Base-by-base conservation (phyloP, 2,888 invertebrate genomes). In the Siphlonurus alternatus region DNA sequence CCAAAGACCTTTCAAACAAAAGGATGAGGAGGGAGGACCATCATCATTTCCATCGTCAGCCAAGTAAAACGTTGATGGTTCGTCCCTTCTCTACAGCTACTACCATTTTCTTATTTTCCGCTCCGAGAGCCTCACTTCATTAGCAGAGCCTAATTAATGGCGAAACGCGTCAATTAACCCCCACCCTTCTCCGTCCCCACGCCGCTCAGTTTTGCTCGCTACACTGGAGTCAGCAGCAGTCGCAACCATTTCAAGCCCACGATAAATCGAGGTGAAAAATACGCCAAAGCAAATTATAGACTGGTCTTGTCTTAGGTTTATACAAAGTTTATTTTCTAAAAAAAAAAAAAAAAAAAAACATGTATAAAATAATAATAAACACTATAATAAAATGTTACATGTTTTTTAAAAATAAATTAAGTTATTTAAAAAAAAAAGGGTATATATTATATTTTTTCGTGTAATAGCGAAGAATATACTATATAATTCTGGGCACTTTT, bases 101-200 rank as follows among this genome's bases (percentile, higher is more conserved):
- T 59, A 59, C 20, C 19, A 59, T 20, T 59, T 59, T 22, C 19
- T 59, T 59, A 59, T 59, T 59, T 38, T 38, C 38, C 38, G 38
- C 5, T 5, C 2, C 24, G 22, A 23, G 18, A 60, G 24, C 23
- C 60, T 24, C 24, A 60, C 10, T 60, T 60, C 60, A 60, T 60
- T 60, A 60, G 60, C 60, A n/a, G 20, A 24, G 22, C 22, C 60
- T 60, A 60, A 60, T 60, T 60, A 60, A 60, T 60, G 60, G 20
- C 60, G 22, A 60, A 60, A 60, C 60, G 24, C 20, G 20, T 20
- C 5, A 60, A 60, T 60, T 60, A 60, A 22, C 22, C 22, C 60
- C 60, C 23, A 20, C 22, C 22, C 60, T 23, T 60, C 60, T 22
- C 60, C 60, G 23, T 22, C 22, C 60, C 18, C 23, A n/a, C 15